Evolutionary conservation across 2,888 invertebrate genomes (phyloP).

Genomic region (Eudasyphora cyanicolor): DNA sequence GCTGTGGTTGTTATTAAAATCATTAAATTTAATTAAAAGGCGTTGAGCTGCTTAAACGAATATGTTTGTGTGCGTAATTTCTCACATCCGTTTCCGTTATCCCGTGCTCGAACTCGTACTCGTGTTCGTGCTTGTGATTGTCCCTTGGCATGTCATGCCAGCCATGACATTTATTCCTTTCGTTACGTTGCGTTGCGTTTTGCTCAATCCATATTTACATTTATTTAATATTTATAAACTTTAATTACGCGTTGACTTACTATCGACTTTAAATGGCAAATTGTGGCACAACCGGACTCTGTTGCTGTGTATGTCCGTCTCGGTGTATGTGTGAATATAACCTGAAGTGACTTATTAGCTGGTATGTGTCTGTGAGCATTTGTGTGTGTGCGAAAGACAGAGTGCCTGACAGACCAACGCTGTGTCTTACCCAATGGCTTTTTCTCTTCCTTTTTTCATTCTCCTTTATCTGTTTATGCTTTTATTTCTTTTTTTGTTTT

Average conservation of each 20-base stretch:
- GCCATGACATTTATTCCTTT: no score
- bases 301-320: not conserved
- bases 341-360: not conserved
- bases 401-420: no score
- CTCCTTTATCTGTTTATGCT: not conserved
- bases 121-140: not conserved
- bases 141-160: no score
- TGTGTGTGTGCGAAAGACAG: not conserved
- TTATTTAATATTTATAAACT: constrained; percentile 52
- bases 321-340: not conserved
- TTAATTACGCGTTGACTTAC: constrained; percentile 60
- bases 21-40: constrained; percentile 46
- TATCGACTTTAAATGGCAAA: constrained; percentile 40
- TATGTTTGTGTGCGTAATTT: constrained; percentile 3
- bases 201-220: constrained; percentile 1
- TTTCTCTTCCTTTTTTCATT: not conserved
- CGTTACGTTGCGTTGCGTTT: not conserved
- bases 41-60: constrained; percentile 44
- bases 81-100: constrained; percentile 12
- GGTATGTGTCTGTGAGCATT: not conserved
- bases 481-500: not conserved
- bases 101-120: not conserved
- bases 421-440: no score
- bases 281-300: not conserved
- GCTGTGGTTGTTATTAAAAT: constrained; percentile 13